Conservation (phyloP, 1,140 invertebrate species). For the Bombus consobrinus region DNA sequence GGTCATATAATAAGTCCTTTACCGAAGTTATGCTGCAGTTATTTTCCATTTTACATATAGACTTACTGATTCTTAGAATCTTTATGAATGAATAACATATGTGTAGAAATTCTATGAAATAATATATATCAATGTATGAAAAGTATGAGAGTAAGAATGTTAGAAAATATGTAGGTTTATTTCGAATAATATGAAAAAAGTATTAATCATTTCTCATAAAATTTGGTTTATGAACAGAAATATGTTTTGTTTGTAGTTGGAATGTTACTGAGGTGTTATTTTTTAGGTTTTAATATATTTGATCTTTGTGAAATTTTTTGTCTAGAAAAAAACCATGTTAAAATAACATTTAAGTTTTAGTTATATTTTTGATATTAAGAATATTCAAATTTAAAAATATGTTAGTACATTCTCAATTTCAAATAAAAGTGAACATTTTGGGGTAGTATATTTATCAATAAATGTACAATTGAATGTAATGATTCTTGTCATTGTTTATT, state of each 20-base stretch:
- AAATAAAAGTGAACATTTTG: conserved; percentile 25
- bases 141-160: conserved; percentile 12
- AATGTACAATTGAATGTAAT: conserved; percentile 37
- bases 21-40: conserved; percentile 26
- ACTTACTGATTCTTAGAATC: conserved; percentile 28
- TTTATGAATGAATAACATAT: conserved; percentile 26
- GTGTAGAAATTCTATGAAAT: conserved; percentile 12
- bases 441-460: conserved; percentile 43
- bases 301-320: not conserved
- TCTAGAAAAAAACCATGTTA: not conserved
- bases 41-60: conserved; percentile 38
- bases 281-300: not conserved
- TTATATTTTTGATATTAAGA: conserved; percentile 10
- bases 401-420: conserved; percentile 21
- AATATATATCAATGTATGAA: conserved; percentile 29
- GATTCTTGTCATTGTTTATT: conserved; percentile 55
- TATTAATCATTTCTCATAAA: not conserved
- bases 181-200: not conserved
- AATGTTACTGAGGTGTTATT: not conserved
- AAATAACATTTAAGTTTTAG: conserved; percentile 3
- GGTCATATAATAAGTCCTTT: not conserved
- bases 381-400: not conserved
- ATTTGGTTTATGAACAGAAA: not conserved
- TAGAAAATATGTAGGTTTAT: conserved; percentile 4
- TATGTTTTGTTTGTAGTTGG: not conserved